phyloP scores from a whole-genome alignment of 2,888 invertebrate species.

The Pachydiplax longipennis region DNA sequence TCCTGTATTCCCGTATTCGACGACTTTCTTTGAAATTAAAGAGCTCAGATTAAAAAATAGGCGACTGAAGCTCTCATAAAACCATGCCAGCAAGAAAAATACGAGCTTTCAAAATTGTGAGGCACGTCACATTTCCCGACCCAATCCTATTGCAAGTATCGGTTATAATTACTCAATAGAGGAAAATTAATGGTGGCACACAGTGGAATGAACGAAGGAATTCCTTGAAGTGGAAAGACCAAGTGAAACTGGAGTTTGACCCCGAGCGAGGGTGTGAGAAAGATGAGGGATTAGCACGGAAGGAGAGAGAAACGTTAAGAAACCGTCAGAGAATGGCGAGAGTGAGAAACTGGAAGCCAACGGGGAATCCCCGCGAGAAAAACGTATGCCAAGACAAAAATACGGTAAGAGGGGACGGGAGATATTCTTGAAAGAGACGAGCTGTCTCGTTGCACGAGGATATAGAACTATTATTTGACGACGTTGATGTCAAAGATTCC shows the following conservation, averaged over 20 bases:
- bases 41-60: too few species aligned
- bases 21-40: too few species aligned
- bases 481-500: background rate
- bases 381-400: background rate
- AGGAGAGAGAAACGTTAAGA: background rate
- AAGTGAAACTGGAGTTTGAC: background rate
- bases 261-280: background rate
- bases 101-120: too few species aligned
- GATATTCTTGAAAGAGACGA: background rate
- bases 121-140: too few species aligned
- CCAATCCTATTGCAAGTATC: too few species aligned
- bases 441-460: background rate
- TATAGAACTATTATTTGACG: background rate
- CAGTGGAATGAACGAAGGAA: background rate
- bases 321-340: background rate
- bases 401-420: background rate
- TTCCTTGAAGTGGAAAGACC: background rate
- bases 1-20: too few species aligned
- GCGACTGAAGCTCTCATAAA: too few species aligned
- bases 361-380: background rate
- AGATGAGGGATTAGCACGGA: background rate
- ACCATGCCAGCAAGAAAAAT: too few species aligned
- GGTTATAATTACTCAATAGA: background rate
- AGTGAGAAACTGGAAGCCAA: background rate
- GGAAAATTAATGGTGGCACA: background rate